phyloP scores from a whole-genome alignment of 2,797 vertebrate genomes.

The Diceros bicornis region DNA sequence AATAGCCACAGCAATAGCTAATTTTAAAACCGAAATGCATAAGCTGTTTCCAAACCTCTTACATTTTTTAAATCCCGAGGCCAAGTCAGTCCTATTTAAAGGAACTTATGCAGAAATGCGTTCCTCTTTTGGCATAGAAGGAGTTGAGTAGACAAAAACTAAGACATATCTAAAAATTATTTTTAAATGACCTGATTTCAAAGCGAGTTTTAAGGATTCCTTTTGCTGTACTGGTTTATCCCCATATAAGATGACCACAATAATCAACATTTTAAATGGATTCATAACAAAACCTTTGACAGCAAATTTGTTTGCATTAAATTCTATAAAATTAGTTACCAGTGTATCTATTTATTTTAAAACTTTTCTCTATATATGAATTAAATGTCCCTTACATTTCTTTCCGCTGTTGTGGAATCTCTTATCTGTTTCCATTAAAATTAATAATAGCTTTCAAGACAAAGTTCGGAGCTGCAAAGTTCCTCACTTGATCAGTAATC shows the following conservation, averaged over 20 bases:
- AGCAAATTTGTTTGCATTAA: conserved; percentile 21
- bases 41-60: conserved; percentile 82
- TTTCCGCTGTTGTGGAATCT: conserved; percentile 58
- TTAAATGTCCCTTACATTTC: conserved; percentile 68
- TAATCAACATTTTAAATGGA: conserved; percentile 34
- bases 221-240: conserved; percentile 10
- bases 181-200: conserved; percentile 83
- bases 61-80: conserved; percentile 81
- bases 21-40: conserved; percentile 83
- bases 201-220: conserved; percentile 65
- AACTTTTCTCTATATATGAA: conserved; percentile 20
- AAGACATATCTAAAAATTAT: conserved; percentile 74
- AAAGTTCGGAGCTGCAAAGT: conserved; percentile 83
- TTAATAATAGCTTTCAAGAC: conserved; percentile 76
- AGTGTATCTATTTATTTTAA: conserved; percentile 13
- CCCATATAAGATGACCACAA: not conserved
- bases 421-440: conserved; percentile 75
- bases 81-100: conserved; percentile 82
- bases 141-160: conserved; percentile 79
- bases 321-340: conserved; percentile 50
- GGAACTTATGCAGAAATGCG: conserved; percentile 73
- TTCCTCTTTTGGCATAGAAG: conserved; percentile 79
- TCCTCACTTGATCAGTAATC: conserved; percentile 86
- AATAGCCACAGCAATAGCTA: conserved; percentile 77
- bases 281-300: conserved; percentile 3